A percentile compares a stretch with the other conserved stretches of the same genome.
Conservation (phyloP, 2,888 invertebrate genomes). For the Drosophila subsilvestris region DNA sequence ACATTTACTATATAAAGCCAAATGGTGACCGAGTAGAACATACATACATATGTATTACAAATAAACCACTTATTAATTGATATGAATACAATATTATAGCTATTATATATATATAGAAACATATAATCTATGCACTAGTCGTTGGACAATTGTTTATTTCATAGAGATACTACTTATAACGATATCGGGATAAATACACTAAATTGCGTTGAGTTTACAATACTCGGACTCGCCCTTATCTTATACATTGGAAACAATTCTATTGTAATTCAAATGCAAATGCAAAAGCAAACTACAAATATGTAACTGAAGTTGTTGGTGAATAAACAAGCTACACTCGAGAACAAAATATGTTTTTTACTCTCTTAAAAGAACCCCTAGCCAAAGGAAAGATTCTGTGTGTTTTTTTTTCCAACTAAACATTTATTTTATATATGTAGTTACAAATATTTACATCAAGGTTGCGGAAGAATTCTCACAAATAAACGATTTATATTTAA, state of each 20-base stretch:
- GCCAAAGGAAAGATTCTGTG: background rate
- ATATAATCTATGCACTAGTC: conserved; percentile 24
- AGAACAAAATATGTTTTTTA: background rate
- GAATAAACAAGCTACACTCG: conserved; percentile 73
- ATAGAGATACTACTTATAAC: conserved; percentile 33
- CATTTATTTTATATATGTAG: background rate
- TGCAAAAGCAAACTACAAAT: conserved; percentile 51
- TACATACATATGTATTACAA: conserved; percentile 20
- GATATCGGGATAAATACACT: conserved; percentile 31
- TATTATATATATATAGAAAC: conserved; percentile 26
- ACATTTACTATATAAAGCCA: conserved; percentile 23
- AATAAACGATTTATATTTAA: conserved; percentile 2
- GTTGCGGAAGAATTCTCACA: conserved; percentile 13
- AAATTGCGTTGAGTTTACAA: conserved; percentile 59
- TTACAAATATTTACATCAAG: conserved; percentile 25
- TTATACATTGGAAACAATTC: conserved; percentile 35
- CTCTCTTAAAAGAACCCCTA: too few species aligned
- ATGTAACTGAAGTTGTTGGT: conserved; percentile 79
- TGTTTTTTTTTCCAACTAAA: background rate
- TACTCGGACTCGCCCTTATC: conserved; percentile 24
- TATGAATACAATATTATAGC: conserved; percentile 15
- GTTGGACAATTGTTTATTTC: conserved; percentile 28
- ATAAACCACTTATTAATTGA: conserved; percentile 12
- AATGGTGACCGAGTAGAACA: conserved; percentile 40
- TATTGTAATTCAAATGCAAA: conserved; percentile 10